Evolutionary conservation across 2,113 vertebrate genomes (phyloP).

Genomic region (Notechis scutatus): DNA sequence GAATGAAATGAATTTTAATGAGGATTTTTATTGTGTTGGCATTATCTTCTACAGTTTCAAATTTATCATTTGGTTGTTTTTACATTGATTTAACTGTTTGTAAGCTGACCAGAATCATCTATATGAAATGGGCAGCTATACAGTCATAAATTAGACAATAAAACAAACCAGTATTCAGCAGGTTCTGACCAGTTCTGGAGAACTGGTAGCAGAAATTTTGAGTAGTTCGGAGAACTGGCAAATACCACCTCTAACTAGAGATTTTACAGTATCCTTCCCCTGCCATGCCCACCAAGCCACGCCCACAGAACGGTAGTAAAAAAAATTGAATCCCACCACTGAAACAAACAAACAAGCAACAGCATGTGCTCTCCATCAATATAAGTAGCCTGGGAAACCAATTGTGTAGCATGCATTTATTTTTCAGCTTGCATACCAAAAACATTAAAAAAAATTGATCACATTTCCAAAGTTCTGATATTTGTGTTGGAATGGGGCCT

Average conservation of each 20-base stretch:
- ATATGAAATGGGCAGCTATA: background rate
- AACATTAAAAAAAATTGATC: background rate
- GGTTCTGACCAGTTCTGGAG: no score
- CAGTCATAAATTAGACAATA: background rate
- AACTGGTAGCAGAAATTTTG: no score
- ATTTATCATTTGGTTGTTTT: background rate
- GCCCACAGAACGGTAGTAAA: no score
- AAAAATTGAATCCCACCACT: no score
- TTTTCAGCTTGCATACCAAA: background rate
- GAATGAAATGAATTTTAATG: background rate
- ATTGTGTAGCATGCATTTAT: background rate
- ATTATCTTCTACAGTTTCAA: background rate
- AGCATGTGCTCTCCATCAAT: background rate
- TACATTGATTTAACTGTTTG: background rate
- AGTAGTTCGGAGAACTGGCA: no score
- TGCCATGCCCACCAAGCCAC: no score
- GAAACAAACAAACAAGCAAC: background rate
- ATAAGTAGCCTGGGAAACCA: background rate
- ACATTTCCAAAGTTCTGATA: background rate
- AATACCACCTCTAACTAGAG: no score
- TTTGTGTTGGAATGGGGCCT: background rate
- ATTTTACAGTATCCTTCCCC: no score
- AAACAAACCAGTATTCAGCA: no score
- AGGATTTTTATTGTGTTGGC: background rate
- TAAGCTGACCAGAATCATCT: background rate